Base-by-base conservation (phyloP, 2,113 vertebrate species). In the Lota lota region DNA sequence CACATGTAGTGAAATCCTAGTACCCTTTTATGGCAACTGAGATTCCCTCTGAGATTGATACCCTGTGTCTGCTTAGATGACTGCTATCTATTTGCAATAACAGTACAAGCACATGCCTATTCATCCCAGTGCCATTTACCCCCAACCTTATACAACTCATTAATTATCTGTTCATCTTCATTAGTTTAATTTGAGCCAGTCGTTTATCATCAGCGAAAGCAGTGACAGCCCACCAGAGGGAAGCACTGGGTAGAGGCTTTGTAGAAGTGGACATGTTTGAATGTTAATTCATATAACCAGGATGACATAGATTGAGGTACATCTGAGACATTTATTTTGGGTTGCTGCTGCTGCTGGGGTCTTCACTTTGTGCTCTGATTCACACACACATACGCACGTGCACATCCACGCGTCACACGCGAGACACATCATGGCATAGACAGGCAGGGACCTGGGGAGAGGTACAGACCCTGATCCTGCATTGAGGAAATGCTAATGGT, bases 181-280 rank as follows among this genome's bases (percentile, higher is more conserved):
- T 18, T 56, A 5, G 16, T 18, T 56, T 56, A 5, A 18, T 56
- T 17, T 3, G 16, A 53, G 28, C 3, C 3, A 33, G 28, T 4
- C 40, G 40, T 47, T 56, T 7, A 17, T 56, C 50, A 53, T 67
- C 54, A 57, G 78, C 77, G 54, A 76, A 75, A 24, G 53, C 79
- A 59, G 6, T 15, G 5, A 36, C 17, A 67, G 68, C 56, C 84
- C 87, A 87, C 87, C 70, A 84, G 88, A 73, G 80, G 83, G 80
- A 18, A 74, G 79, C 72, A 61, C 69, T 73, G 67, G 24, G 71
- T 58, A 68, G 58, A 68, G 53, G 24, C 24, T n/a, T 1, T 22
- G n/a, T n/a, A n/a, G n/a, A n/a, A 56, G 57, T 50, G 20, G 20
- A 47, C 36, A 56, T 28, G n/a, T 40, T 12, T 74, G 6, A 14